Percentiles rank a stretch among this genome's conserved stretches.
phyloP scores from a whole-genome alignment of 2,113 vertebrate genomes.

The Suricata suricatta region DNA sequence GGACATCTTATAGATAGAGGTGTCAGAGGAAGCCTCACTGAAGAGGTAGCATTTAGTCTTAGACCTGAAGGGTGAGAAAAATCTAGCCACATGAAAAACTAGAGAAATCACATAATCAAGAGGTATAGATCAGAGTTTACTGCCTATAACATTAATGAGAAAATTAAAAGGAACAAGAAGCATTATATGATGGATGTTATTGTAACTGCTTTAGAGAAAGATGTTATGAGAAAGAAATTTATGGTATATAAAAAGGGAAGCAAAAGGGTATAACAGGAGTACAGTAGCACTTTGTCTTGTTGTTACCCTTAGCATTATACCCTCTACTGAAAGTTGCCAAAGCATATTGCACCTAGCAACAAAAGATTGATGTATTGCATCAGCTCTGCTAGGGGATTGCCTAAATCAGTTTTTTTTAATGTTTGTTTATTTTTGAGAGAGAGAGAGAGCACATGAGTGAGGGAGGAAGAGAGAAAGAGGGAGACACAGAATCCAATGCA shows the following conservation, averaged over 20 bases:
- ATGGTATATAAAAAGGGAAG: neutral
- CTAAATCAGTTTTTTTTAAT: neutral
- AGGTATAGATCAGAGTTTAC: neutral
- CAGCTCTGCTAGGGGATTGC: neutral
- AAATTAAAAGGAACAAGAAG: constrained; percentile 20
- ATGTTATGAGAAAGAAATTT: constrained; percentile 19
- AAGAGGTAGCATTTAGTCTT: neutral
- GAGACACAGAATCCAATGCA: too few species aligned
- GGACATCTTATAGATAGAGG: neutral
- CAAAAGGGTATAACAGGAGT: neutral
- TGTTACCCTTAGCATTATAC: neutral
- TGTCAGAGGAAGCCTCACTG: neutral
- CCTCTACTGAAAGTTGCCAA: neutral
- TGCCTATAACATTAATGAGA: constrained; percentile 3
- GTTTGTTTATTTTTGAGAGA: too few species aligned
- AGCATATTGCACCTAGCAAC: neutral
- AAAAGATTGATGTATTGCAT: neutral
- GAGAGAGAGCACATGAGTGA: too few species aligned
- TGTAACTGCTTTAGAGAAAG: constrained; percentile 43
- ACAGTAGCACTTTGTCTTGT: neutral
- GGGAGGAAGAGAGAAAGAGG: too few species aligned
- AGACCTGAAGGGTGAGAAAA: neutral
- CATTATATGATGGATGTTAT: neutral
- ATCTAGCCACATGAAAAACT: neutral
- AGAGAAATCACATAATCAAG: neutral